Conservation (phyloP, 2,113 vertebrate genomes). For the Verasper variegatus region DNA sequence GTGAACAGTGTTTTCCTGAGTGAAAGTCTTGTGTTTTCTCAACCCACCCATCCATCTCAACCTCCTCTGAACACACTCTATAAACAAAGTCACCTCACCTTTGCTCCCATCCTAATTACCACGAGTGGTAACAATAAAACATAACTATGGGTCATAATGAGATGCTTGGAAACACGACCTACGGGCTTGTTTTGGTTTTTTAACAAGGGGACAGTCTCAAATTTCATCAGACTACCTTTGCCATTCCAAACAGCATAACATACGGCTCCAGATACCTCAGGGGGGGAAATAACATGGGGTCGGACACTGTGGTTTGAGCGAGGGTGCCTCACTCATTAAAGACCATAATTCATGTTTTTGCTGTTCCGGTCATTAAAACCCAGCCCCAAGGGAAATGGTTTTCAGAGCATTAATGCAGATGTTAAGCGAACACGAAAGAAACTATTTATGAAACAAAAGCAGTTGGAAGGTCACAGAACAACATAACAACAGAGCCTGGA, state of each 20-base stretch:
- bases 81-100: neutral
- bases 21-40: neutral
- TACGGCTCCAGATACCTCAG: conserved; percentile 45
- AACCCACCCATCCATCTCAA: neutral
- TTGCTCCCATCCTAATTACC: neutral
- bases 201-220: neutral
- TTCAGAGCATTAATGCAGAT: conserved; percentile 52
- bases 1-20: too few species aligned
- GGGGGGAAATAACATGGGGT: conserved; percentile 26
- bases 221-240: conserved; percentile 22
- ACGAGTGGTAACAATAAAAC: neutral
- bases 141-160: neutral
- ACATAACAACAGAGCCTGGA: conserved; percentile 7
- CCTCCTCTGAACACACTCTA: neutral
- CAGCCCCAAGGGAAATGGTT: conserved; percentile 47
- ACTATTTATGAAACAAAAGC: conserved; percentile 41
- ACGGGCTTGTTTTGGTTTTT: neutral
- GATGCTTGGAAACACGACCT: neutral
- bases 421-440: conserved; percentile 50
- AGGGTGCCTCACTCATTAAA: conserved; percentile 57
- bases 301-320: conserved; percentile 17
- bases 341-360: conserved; percentile 61
- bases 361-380: conserved; percentile 59
- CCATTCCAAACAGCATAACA: conserved; percentile 7
- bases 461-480: conserved; percentile 52